Evolutionary conservation across 2,888 invertebrate species (phyloP).

Genomic region (Oligia strigilis): DNA sequence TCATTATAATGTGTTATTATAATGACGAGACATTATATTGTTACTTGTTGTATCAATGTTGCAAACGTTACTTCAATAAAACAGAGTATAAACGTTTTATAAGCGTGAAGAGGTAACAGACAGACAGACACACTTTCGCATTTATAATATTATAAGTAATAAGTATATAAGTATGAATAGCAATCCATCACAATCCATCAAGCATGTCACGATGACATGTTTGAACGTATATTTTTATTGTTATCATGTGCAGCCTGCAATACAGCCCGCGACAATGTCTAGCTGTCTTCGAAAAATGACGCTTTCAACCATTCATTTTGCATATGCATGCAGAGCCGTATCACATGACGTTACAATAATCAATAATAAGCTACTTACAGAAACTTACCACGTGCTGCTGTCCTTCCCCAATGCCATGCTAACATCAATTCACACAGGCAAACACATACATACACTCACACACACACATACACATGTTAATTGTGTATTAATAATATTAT

Average conservation of each 20-base stretch:
- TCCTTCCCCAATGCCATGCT: not conserved
- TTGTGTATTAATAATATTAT: too few relatives aligned
- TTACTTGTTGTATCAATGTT: too few relatives aligned
- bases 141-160: too few relatives aligned
- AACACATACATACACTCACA: too few relatives aligned
- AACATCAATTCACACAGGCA: too few relatives aligned
- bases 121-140: too few relatives aligned
- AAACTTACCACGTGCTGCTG: not conserved
- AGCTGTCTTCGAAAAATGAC: not conserved
- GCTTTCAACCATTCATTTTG: not conserved
- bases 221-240: slow-evolving; percentile 6
- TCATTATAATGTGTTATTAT: too few relatives aligned
- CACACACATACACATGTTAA: too few relatives aligned
- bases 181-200: not conserved
- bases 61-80: not conserved
- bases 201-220: slow-evolving; percentile 4
- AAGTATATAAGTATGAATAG: too few relatives aligned
- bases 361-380: not conserved
- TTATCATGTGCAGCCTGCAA: not conserved
- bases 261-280: not conserved
- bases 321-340: not conserved
- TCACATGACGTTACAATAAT: not conserved
- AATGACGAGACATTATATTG: too few relatives aligned
- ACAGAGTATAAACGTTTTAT: not conserved
- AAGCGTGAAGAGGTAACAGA: too few relatives aligned